Evolutionary conservation across 2,888 invertebrate species (phyloP).

Genomic region (Dasysyrphus albostriatus): DNA sequence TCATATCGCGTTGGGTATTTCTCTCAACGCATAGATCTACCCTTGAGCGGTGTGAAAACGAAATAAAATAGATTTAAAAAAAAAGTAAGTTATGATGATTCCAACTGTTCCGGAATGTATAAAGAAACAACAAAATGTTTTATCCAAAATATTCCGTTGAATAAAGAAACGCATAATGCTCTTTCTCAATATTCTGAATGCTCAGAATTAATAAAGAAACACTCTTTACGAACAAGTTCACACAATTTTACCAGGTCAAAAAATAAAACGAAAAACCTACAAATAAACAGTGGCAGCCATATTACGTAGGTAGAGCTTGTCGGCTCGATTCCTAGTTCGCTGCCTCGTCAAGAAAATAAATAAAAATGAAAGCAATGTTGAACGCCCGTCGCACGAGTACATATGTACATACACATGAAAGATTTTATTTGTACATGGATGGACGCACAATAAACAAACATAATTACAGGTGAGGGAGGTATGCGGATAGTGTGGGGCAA

Average conservation of each 20-base stretch:
- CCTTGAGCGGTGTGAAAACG: too few relatives aligned
- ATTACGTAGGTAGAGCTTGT: slow-evolving; percentile 24
- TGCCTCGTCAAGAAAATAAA: slow-evolving; percentile 66
- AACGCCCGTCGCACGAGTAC: neutral
- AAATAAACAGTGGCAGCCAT: slow-evolving; percentile 13
- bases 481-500: slow-evolving; percentile 42
- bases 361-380: slow-evolving; percentile 58
- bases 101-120: too few relatives aligned
- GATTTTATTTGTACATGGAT: slow-evolving; percentile 59
- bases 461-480: slow-evolving; percentile 54
- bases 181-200: too few relatives aligned
- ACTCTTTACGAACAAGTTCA: neutral
- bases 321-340: slow-evolving; percentile 31
- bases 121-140: too few relatives aligned
- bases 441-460: slow-evolving; percentile 66
- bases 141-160: too few relatives aligned
- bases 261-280: neutral
- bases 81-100: too few relatives aligned
- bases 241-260: neutral
- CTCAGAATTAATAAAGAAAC: too few relatives aligned
- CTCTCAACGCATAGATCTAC: too few relatives aligned
- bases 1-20: too few relatives aligned
- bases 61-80: too few relatives aligned
- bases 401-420: slow-evolving; percentile 10
- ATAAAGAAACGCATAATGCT: too few relatives aligned